Base-by-base conservation (phyloP, 1,140 invertebrate genomes). In the Trissolcus basalis region DNA sequence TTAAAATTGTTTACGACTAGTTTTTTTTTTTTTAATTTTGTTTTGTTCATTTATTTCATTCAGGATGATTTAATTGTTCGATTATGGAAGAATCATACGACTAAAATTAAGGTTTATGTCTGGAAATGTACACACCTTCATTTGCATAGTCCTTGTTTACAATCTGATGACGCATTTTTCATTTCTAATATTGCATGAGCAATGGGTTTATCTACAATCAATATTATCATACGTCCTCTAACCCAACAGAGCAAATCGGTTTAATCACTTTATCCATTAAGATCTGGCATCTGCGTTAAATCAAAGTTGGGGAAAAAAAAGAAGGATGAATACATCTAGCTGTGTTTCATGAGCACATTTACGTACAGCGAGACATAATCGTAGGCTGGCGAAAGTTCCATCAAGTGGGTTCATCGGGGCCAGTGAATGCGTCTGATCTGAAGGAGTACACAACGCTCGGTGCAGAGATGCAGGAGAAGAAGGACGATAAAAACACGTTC, bases 331-430 rank as follows among this genome's bases (percentile, higher is more conserved):
- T 47, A 51, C 19, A 27, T 51, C 53, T 32, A 63, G 51, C 15
- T 12, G 61, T 35, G 45, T 27, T 54, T 32, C 51, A 44, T 44
- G 45, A 45, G 61, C 35, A 15, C 41, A 67, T 60, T 64, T 39
- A 35, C 67, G 60, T 60, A 68, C 61, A 58, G 36, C 19, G 33
- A 45, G 59, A 9, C 27, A 32, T 43, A 49, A 63, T 80, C 80
- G 79, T 82, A 72, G 77, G 77, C 70, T 74, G 80, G 80, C 47
- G 68, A 76, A 80, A 80, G 83, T 85, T 87, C 82, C 85, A 86
- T 86, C 85, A 83, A 84, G 84, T 74, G 81, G 74, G 85, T 87
- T 87, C 85, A 86, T 87, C 85, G 83, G 79, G 85, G 85, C 84
- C 85, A 86, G 79, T 61, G 70, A 86, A 86, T 87, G 85, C 76